A percentile compares a stretch with the other conserved stretches of the same genome.
phyloP scores from a whole-genome alignment of 2,888 invertebrate species.

The Bellardia pandia region DNA sequence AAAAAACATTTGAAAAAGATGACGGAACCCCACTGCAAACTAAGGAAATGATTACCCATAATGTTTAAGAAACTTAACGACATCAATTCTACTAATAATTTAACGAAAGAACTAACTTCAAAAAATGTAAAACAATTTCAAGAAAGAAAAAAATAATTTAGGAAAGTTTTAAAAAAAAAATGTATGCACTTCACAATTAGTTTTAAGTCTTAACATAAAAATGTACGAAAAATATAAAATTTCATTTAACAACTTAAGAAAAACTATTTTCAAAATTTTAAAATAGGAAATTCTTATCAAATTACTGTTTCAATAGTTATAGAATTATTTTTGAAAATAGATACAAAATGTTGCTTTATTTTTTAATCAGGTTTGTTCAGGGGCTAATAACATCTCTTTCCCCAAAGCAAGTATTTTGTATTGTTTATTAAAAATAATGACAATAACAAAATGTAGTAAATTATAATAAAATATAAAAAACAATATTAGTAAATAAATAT shows the following conservation, averaged over 20 bases:
- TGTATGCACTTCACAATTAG: slow-evolving; percentile 66
- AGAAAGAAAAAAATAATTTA: slow-evolving; percentile 28
- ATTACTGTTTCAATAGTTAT: background rate
- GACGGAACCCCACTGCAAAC: slow-evolving; percentile 58
- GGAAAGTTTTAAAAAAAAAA: slow-evolving; percentile 33
- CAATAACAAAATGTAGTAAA: background rate
- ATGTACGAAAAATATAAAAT: background rate
- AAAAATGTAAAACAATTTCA: slow-evolving; percentile 15
- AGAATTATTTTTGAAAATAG: background rate
- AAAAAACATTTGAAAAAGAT: slow-evolving; percentile 21
- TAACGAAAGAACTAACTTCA: slow-evolving; percentile 53
- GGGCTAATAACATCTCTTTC: slow-evolving; percentile 13
- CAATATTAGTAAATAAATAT: background rate
- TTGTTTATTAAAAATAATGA: slow-evolving; percentile 11
- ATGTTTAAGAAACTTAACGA: slow-evolving; percentile 49
- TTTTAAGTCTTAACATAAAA: slow-evolving; percentile 52
- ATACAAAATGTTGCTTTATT: background rate
- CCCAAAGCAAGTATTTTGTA: slow-evolving; percentile 9
- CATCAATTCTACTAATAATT: slow-evolving; percentile 41
- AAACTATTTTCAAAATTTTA: background rate
- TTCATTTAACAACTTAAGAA: background rate
- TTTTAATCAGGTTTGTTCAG: slow-evolving; percentile 48
- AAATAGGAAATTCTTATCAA: too few relatives aligned
- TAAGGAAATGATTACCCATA: slow-evolving; percentile 64
- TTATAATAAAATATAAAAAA: slow-evolving; percentile 17